Evolutionary conservation across 2,797 vertebrate genomes (phyloP), one percentile per base, ranked within the genome.

Genomic region (Philypnodon macrostomus): DNA sequence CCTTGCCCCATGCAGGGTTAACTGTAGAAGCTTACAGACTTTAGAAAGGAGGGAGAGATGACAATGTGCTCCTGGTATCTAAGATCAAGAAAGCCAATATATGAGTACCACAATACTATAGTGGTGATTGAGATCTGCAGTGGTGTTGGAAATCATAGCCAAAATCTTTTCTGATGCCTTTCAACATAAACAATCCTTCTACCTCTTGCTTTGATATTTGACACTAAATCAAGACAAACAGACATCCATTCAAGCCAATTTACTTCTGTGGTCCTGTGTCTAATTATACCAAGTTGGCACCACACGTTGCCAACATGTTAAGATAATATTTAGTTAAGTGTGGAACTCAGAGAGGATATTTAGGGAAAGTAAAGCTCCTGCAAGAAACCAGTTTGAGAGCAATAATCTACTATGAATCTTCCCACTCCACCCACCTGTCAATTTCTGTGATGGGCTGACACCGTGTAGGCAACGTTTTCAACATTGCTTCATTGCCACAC

Each of bases 341-440:
- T 13, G 5, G 16, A n/a, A n/a, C 44, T 31, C 12, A 46, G 27
- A 23, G 10, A 31, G 19, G 54, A 38, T 10, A 37, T 35, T 39
- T 2, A 8, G 19, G n/a, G 27, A 27, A 41, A 9, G 8, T 11
- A 10, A 7, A 39, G n/a, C n/a, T 58, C 59, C 23, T 73, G 50
- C 53, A 14, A n/a, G 36, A 54, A 65, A 58, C 49, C 54, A 67
- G 63, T 76, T 53, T 47, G 69, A 77, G 65, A 58, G 67, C 50
- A 55, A 16, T 30, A 44, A 53, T 73, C 61, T 75, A 80, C 73
- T 68, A 76, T 69, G 61, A 67, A 36, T 70, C 65, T 51, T 75
- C 79, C 78, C 80, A 83, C 75, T 81, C 80, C 74, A 83, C 82
- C 84, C 75, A 83, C 81, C 60, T 75, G 78, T 84, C 80, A 77